phyloP scores from a whole-genome alignment of 1,140 invertebrate genomes.

The Drosophila auraria region DNA sequence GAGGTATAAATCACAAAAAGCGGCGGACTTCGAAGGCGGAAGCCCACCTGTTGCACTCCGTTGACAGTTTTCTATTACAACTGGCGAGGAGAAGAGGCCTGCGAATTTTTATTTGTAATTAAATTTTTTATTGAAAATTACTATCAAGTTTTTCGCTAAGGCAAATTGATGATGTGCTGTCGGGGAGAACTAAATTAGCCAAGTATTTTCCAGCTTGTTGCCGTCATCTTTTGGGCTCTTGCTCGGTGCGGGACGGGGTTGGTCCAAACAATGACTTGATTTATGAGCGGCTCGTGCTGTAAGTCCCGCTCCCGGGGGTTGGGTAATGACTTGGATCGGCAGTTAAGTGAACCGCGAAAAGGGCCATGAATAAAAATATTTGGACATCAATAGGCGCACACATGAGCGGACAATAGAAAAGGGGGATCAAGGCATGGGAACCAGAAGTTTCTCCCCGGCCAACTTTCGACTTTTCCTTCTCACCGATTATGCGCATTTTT shows the following conservation, averaged over 20 bases:
- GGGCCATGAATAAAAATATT: slow-evolving; percentile 82
- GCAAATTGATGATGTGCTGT: slow-evolving; percentile 52
- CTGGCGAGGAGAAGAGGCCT: neutral
- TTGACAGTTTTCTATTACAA: slow-evolving; percentile 41
- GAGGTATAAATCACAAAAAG: slow-evolving; percentile 77
- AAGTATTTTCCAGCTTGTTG: slow-evolving; percentile 80
- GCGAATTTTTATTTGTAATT: slow-evolving; percentile 28
- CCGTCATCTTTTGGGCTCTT: slow-evolving; percentile 46
- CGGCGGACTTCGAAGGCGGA: slow-evolving; percentile 52
- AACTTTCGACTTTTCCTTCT: slow-evolving; percentile 27
- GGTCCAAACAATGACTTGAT: slow-evolving; percentile 73
- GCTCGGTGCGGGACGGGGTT: slow-evolving; percentile 1
- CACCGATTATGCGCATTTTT: slow-evolving; percentile 37
- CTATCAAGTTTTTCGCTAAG: slow-evolving; percentile 25
- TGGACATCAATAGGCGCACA: slow-evolving; percentile 75
- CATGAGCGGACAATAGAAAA: slow-evolving; percentile 38
- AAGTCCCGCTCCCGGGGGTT: slow-evolving; percentile 57
- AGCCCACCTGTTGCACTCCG: slow-evolving; percentile 69
- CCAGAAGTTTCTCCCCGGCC: slow-evolving; percentile 48
- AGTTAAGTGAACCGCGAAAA: slow-evolving; percentile 83
- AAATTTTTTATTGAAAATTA: slow-evolving; percentile 14
- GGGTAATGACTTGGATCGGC: slow-evolving; percentile 75
- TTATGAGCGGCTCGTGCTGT: slow-evolving; percentile 75
- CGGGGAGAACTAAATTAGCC: slow-evolving; percentile 66
- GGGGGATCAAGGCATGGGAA: slow-evolving; percentile 49